A percentile compares a stretch with the other conserved stretches of the same genome.
Evolutionary conservation across 2,888 invertebrate genomes (phyloP).

Genomic region (Girardia tigrina): DNA sequence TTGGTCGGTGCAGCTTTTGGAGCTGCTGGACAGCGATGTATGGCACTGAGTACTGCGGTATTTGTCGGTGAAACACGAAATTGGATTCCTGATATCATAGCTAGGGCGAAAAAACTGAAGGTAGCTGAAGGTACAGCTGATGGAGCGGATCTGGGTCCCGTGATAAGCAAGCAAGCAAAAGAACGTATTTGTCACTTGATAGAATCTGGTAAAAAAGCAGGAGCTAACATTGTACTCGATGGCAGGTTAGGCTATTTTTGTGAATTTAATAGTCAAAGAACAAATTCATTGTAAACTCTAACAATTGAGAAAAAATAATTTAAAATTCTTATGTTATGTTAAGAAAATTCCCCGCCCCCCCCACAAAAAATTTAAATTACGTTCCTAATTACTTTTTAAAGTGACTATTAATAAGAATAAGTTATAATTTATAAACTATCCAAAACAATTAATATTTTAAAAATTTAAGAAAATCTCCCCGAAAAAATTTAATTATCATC

Average conservation of each 20-base stretch:
- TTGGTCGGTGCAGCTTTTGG: slow-evolving; percentile 83
- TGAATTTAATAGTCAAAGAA: slow-evolving; percentile 58
- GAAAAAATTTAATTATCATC: no score
- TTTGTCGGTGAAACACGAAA: slow-evolving; percentile 77
- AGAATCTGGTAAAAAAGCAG: slow-evolving; percentile 69
- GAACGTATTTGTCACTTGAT: slow-evolving; percentile 64
- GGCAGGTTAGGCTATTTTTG: slow-evolving; percentile 58
- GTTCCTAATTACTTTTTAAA: no score
- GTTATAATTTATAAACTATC: no score
- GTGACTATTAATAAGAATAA: no score
- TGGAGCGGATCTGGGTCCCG: slow-evolving; percentile 61
- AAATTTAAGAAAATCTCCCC: no score
- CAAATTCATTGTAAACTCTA: no score
- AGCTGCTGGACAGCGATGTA: slow-evolving; percentile 94
- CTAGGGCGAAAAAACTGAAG: slow-evolving; percentile 66
- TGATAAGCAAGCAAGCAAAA: slow-evolving; percentile 81
- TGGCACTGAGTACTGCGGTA: slow-evolving; percentile 87
- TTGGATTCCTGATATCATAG: slow-evolving; percentile 83
- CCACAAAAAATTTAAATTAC: no score
- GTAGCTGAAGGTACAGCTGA: slow-evolving; percentile 54
- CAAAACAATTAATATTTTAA: no score
- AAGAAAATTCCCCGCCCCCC: no score
- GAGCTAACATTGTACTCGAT: slow-evolving; percentile 74
- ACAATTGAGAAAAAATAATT: no score
- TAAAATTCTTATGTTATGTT: no score